Base-by-base conservation (phyloP, 2,888 invertebrate species). In the Euplagia quadripunctaria region DNA sequence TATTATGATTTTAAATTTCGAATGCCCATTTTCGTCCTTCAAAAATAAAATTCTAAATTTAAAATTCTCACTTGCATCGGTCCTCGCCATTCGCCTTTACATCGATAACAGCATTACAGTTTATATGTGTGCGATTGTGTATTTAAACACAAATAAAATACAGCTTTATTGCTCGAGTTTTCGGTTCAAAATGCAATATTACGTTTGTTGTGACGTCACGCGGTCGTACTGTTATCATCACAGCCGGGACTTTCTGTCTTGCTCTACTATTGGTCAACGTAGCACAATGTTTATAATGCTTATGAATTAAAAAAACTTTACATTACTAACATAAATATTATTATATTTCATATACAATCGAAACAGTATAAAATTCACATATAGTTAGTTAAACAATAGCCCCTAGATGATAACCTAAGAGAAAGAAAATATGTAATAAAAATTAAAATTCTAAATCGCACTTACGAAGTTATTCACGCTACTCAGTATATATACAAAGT, bases 371-470 rank as follows among this genome's bases (percentile, higher is more conserved):
- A 68, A 20, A 43, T 7, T 8, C 20, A 58, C 9, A 5, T 43
- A 20, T 16, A 58, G 6, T 43, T n/a, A 5, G 12, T 55, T 12
- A n/a, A 68, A 68, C 42, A 43, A 4, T 14, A 43, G 8, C 42
- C 14, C 0, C 12, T 20, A 20, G 51, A 43, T 7, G 20, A 12
- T n/a, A 4, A 58, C n/a, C n/a, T 7, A 12, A 55, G 52, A 14
- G 12, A 4, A 9, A 68, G 43, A 20, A 55, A 68, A 43, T 3
- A 2, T 14, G 1, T 20, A 43, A n/a, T 58, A 4, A 68, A 68
- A 43, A 42, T 42, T 65, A 6, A 1, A 43, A 43, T 55, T 8
- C 68, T 68, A 9, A 42, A 68, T 68, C 68, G 68, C 68, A 51
- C 42, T 43, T 3, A 14, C 42, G 43, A 16, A 16, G 42, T 68